Conservation (phyloP, 1,140 invertebrate genomes). For the Drosophila teissieri region DNA sequence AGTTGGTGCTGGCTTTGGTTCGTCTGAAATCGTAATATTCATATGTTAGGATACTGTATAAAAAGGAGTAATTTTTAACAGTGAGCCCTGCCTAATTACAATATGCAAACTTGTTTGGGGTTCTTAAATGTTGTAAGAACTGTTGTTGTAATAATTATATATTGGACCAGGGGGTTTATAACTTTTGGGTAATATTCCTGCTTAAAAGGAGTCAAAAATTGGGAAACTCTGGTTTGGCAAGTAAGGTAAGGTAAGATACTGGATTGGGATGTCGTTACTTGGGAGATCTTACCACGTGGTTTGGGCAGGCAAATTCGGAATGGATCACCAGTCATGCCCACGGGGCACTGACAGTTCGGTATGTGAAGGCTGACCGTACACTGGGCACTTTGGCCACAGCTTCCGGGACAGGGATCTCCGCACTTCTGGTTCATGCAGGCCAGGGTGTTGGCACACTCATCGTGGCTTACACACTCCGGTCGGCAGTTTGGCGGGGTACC, state of each 20-base stretch:
- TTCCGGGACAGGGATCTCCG: slow-evolving; percentile 90
- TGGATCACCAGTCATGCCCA: slow-evolving; percentile 89
- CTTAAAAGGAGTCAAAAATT: no score
- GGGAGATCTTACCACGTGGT: slow-evolving; percentile 79
- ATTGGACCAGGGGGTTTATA: neutral
- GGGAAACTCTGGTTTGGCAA: no score
- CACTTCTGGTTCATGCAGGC: slow-evolving; percentile 89
- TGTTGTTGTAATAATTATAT: neutral
- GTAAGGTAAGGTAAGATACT: no score
- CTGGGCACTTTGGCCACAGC: slow-evolving; percentile 90
- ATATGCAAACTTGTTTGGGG: slow-evolving; percentile 84
- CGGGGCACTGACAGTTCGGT: slow-evolving; percentile 89
- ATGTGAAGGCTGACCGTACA: slow-evolving; percentile 91
- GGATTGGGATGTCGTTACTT: neutral
- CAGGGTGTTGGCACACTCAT: slow-evolving; percentile 87
- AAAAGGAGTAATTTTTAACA: neutral
- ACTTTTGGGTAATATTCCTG: neutral
- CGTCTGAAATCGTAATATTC: slow-evolving; percentile 78
- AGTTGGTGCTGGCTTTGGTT: slow-evolving; percentile 84
- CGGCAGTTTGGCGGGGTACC: slow-evolving; percentile 88
- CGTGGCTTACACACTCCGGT: slow-evolving; percentile 88
- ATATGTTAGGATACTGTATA: slow-evolving; percentile 3
- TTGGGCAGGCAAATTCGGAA: slow-evolving; percentile 86
- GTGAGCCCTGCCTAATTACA: slow-evolving; percentile 63
- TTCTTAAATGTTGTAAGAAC: no score